These are phyloP conservation scores for Drosophila neonasuta DNA, from an alignment of 2,888 invertebrate species.

Conservation along the genomic window DNA sequence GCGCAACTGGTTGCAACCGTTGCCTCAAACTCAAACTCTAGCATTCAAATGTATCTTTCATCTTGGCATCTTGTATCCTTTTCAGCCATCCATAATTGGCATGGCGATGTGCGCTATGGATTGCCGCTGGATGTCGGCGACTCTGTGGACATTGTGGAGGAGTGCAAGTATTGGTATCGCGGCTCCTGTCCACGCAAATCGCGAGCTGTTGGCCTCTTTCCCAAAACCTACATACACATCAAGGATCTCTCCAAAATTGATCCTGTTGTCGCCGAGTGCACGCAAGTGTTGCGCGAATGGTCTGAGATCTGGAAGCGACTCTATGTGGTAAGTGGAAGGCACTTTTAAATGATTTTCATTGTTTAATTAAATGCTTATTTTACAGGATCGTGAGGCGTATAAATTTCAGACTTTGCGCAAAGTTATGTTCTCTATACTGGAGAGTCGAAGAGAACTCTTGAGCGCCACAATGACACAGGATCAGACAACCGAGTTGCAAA, in stretches of 20 bases:
- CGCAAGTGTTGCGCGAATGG: conserved; percentile 96
- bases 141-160: conserved; percentile 94
- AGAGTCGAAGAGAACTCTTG: conserved; percentile 91
- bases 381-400: conserved; percentile 91
- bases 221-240: conserved; percentile 91
- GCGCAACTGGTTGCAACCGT: conserved; percentile 59
- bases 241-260: conserved; percentile 94
- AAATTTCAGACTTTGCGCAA: conserved; percentile 93
- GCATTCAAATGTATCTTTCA: conserved; percentile 4
- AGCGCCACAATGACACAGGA: conserved; percentile 95
- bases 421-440: conserved; percentile 94
- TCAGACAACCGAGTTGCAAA: conserved; percentile 92
- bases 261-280: conserved; percentile 94
- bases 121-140: conserved; percentile 95
- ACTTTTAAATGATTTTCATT: not conserved
- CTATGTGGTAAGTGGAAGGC: conserved; percentile 89
- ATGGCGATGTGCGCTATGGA: conserved; percentile 90
- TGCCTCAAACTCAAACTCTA: conserved; percentile 1
- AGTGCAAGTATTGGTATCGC: conserved; percentile 92
- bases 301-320: conserved; percentile 95
- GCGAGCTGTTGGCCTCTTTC: conserved; percentile 87
- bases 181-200: conserved; percentile 91
- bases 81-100: conserved; percentile 94
- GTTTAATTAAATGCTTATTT: conserved; percentile 44
- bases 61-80: conserved; percentile 9